phyloP scores from a whole-genome alignment of 2,797 vertebrate species.

The Sciurus carolinensis region DNA sequence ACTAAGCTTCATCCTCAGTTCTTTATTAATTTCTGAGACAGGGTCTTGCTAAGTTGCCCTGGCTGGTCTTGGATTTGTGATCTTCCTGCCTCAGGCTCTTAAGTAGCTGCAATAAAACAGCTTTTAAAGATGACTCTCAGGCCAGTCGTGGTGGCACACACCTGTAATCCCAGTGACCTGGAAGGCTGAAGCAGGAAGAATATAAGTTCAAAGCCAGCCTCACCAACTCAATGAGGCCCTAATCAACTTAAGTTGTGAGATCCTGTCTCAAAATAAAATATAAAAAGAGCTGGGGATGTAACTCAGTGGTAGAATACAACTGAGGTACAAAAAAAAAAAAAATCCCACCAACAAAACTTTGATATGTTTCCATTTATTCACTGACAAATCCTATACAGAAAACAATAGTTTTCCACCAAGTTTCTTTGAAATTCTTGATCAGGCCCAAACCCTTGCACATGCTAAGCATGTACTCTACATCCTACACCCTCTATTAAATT shows the following conservation, averaged over 20 bases:
- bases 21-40: too few species aligned
- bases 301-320: neutral
- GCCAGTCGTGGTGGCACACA: too few species aligned
- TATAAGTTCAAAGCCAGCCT: neutral
- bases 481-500: neutral
- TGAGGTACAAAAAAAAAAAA: neutral
- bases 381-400: conserved; percentile 3
- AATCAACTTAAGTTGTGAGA: neutral
- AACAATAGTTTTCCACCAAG: conserved; percentile 15
- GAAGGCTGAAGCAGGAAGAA: neutral
- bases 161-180: neutral
- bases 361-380: conserved; percentile 8
- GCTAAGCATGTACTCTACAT: neutral
- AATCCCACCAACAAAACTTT: neutral
- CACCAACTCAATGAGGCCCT: neutral
- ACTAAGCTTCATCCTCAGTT: too few species aligned
- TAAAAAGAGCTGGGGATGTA: neutral
- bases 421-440: conserved; percentile 16
- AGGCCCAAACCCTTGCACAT: neutral
- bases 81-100: neutral
- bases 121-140: neutral
- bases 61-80: neutral
- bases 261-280: neutral
- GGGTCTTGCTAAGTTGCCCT: neutral
- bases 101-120: neutral